Base-by-base conservation (phyloP, 2,797 vertebrate species). In the Eupleurogrammus muticus region DNA sequence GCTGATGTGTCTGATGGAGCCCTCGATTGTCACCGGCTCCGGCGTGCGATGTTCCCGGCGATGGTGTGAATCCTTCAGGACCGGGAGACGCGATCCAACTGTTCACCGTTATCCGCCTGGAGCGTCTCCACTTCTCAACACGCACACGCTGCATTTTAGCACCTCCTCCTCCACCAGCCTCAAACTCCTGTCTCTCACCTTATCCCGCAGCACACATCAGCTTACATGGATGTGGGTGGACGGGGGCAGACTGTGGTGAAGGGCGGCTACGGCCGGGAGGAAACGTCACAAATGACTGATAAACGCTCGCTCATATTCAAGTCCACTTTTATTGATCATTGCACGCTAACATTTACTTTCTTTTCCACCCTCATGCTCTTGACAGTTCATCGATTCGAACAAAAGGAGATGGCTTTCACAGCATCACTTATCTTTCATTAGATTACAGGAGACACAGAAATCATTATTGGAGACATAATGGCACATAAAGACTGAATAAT, bases 321-420 rank as follows among this genome's bases (percentile, higher is more conserved):
- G 71, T 85, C 70, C 59, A 28, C 75, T 68, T 92, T 91, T 90
- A 92, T 92, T 87, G 90, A 92, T 90, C 81, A 83, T 49, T 53
- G 65, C 80, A 76, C 69, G 67, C 82, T 58, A 88, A 83, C 87
- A 87, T 88, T 91, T 79, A 85, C 85, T 87, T 89, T 85, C 57
- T 82, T 55, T 62, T 78, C 84, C 80, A 67, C 58, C 61, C 77
- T 66, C n/a, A 21, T 12, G 38, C 82, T 81, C 68, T 38, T 81
- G 87, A 89, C 88, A 84, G 79, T 67, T 82, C 72, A 84, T 91
- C 77, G 85, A 92, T 91, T 84, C 67, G 66, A 81, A 77, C 73
- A 66, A 84, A 83, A 77, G 67, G 56, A 81, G 77, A 81, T 38
- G 17, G 82, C 80, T 75, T 82, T 79, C 75, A 71, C 72, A 24